These are phyloP conservation scores for Microcebus lehilahytsara DNA, from an alignment of 2,113 vertebrate genomes.

Conservation along the genomic window DNA sequence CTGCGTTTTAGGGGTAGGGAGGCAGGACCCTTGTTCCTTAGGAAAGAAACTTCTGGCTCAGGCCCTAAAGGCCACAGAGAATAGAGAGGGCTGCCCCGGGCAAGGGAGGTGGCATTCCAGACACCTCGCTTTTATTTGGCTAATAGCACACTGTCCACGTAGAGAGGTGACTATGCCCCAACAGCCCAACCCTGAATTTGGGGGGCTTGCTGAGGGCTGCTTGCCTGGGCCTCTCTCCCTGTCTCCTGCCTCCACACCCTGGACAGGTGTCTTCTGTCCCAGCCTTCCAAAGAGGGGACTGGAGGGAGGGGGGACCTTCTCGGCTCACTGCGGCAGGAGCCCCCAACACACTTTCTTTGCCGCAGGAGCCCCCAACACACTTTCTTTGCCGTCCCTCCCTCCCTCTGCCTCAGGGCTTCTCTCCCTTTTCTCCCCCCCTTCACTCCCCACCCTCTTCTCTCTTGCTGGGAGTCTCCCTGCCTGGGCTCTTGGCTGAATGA, in stretches of 20 bases:
- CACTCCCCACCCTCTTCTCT: background rate
- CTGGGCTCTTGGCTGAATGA: background rate
- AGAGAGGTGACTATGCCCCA: background rate
- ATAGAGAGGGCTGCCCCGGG: background rate
- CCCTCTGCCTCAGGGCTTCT: background rate
- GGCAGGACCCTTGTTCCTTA: background rate
- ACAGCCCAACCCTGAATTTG: background rate
- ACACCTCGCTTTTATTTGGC: background rate
- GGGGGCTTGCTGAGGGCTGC: background rate
- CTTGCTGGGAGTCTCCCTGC: background rate
- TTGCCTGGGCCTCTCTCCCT: background rate
- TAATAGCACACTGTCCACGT: background rate
- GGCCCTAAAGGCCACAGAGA: background rate
- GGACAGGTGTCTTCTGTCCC: background rate
- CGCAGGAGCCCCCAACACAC: too few relatives aligned
- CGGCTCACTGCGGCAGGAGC: fast-evolving
- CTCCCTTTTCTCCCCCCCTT: background rate
- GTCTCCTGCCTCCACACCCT: background rate
- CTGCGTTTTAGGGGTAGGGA: background rate
- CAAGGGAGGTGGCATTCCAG: background rate
- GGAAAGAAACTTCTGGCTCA: background rate
- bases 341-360: background rate
- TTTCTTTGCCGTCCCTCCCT: background rate
- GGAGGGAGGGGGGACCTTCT: background rate
- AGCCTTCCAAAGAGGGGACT: background rate